Conservation (phyloP, 2,113 vertebrate genomes). For the Protomyctophum bolini region DNA sequence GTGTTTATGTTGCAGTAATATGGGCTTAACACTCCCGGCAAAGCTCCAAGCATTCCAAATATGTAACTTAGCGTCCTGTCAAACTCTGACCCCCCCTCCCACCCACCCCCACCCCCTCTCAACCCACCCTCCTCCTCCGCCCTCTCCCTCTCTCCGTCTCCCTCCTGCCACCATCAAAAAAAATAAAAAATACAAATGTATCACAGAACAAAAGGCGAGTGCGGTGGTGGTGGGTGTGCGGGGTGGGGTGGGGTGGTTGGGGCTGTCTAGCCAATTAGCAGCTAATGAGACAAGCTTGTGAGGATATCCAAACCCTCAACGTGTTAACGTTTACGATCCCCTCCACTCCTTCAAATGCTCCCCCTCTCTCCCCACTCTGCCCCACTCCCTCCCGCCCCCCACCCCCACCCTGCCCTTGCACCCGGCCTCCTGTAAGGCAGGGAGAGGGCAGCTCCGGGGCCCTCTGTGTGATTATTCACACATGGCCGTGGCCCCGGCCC, state of each 20-base stretch:
- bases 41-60: slow-evolving; percentile 74
- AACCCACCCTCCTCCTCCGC: no score
- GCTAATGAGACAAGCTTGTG: slow-evolving; percentile 86
- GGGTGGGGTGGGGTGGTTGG: slow-evolving; percentile 14
- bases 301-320: slow-evolving; percentile 82
- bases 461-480: slow-evolving; percentile 78
- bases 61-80: slow-evolving; percentile 27
- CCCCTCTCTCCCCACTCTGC: slow-evolving; percentile 11
- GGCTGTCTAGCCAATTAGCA: slow-evolving; percentile 85
- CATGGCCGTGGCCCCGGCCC: slow-evolving; percentile 66
- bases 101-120: slow-evolving; percentile 1
- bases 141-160: slow-evolving; percentile 5
- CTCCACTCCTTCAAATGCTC: slow-evolving; percentile 15
- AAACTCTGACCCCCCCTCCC: slow-evolving; percentile 1
- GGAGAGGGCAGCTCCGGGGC: slow-evolving; percentile 73
- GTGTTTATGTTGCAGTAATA: slow-evolving; percentile 79
- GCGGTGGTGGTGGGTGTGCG: no score
- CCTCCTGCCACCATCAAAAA: slow-evolving; percentile 5
- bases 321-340: slow-evolving; percentile 77
- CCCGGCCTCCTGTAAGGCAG: slow-evolving; percentile 59
- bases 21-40: slow-evolving; percentile 69
- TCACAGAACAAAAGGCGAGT: slow-evolving; percentile 75
- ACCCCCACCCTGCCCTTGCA: slow-evolving; percentile 65
- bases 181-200: slow-evolving; percentile 71
- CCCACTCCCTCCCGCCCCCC: slow-evolving; percentile 37